A percentile compares a stretch with the other conserved stretches of the same genome.
Evolutionary conservation across 2,113 vertebrate genomes (phyloP).

Genomic region (Ochotona princeps): DNA sequence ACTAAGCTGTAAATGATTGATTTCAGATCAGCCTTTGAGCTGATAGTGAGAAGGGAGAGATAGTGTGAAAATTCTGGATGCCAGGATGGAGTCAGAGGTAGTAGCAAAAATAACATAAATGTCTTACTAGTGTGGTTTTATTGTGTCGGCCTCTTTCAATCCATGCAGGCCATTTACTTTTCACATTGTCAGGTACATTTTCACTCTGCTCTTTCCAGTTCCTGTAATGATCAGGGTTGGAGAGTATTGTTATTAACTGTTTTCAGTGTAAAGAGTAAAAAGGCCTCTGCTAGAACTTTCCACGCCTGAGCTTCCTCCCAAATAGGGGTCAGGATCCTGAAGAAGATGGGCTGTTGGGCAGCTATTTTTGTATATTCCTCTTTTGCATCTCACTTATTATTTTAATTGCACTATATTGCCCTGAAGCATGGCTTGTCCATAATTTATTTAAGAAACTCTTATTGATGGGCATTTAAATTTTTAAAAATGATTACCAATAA

Average conservation of each 20-base stretch:
- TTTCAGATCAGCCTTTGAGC: constrained; percentile 68
- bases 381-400: neutral
- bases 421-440: neutral
- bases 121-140: constrained; percentile 37
- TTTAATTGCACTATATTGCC: neutral
- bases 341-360: neutral
- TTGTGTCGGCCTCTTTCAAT: constrained; percentile 6
- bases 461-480: neutral
- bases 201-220: constrained; percentile 25
- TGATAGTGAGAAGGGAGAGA: constrained; percentile 50
- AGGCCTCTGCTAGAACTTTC: neutral
- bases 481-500: neutral
- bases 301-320: neutral
- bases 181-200: neutral
- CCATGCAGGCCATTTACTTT: constrained; percentile 2
- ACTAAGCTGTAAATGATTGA: constrained; percentile 71
- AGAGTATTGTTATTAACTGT: neutral
- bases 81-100: constrained; percentile 25
- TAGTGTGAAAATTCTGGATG: constrained; percentile 46
- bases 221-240: neutral
- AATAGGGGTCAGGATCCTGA: neutral
- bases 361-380: neutral
- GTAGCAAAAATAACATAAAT: constrained; percentile 50
- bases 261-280: neutral
- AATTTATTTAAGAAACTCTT: neutral